Evolutionary conservation across 2,888 invertebrate species (phyloP).

Genomic region (Eueremaeus valkanovi): DNA sequence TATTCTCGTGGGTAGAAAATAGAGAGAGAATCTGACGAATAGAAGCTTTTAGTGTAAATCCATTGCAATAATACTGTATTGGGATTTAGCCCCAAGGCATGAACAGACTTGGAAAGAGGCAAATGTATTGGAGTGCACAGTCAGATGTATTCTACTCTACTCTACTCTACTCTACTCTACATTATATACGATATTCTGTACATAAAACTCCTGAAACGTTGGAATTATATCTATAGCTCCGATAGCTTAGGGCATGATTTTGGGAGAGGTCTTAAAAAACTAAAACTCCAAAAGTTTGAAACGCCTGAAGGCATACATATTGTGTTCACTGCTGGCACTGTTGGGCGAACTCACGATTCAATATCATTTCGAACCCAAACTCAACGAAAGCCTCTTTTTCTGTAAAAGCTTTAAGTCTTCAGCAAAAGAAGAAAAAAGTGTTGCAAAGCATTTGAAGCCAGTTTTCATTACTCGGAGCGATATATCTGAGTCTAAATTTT

Average conservation of each 20-base stretch:
- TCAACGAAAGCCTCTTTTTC: conserved; percentile 27
- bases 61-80: conserved; percentile 29
- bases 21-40: background rate
- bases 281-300: conserved; percentile 28
- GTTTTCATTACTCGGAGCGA: conserved; percentile 25
- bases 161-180: background rate
- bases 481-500: background rate
- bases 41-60: conserved; percentile 34
- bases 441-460: conserved; percentile 15
- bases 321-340: conserved; percentile 1
- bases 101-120: background rate
- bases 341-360: conserved; percentile 32
- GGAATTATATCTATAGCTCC: conserved; percentile 11
- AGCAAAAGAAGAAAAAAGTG: conserved; percentile 16
- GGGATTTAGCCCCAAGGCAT: conserved; percentile 5
- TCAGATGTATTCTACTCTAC: conserved; percentile 1
- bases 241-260: conserved; percentile 13
- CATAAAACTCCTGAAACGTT: background rate
- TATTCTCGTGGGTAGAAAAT: conserved; percentile 25
- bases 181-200: conserved; percentile 23
- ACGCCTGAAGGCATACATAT: conserved; percentile 2
- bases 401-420: background rate
- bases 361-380: background rate
- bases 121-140: conserved; percentile 10
- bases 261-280: conserved; percentile 34